phyloP scores from a whole-genome alignment of 2,888 invertebrate species.

The Tipula helvola region DNA sequence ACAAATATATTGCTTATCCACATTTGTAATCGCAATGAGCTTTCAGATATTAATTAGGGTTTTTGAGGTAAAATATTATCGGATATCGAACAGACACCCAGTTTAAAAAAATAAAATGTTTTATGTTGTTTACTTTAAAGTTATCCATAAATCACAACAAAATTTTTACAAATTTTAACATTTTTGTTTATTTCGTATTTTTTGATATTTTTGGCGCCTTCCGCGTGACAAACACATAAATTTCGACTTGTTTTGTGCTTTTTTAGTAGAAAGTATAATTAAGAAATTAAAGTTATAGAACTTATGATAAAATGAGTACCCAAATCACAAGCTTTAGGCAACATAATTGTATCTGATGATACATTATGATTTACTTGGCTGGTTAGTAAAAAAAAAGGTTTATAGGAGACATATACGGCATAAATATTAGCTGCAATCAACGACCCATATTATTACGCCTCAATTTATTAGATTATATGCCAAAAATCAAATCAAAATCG shows the following conservation, averaged over 20 bases:
- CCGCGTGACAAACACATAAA: neutral
- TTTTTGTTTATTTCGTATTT: neutral
- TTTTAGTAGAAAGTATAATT: neutral
- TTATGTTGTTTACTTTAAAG: too few species aligned
- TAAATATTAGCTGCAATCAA: neutral
- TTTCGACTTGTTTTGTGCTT: neutral
- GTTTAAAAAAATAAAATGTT: too few species aligned
- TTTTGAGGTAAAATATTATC: too few species aligned
- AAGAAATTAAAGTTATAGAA: neutral
- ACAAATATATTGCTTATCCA: too few species aligned
- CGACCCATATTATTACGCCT: neutral
- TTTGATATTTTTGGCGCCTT: neutral
- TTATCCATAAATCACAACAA: neutral
- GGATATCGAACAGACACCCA: too few species aligned
- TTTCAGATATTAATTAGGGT: too few species aligned
- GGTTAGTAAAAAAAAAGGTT: too few species aligned
- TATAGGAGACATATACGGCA: neutral
- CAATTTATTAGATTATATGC: too few species aligned
- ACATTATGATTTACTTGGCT: neutral
- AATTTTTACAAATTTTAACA: neutral
- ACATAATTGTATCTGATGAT: neutral
- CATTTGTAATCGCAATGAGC: too few species aligned
- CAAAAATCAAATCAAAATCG: neutral
- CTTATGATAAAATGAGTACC: neutral
- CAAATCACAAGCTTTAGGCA: neutral